Base-by-base conservation (phyloP, 2,888 invertebrate species). In the Orchesella flavescens region DNA sequence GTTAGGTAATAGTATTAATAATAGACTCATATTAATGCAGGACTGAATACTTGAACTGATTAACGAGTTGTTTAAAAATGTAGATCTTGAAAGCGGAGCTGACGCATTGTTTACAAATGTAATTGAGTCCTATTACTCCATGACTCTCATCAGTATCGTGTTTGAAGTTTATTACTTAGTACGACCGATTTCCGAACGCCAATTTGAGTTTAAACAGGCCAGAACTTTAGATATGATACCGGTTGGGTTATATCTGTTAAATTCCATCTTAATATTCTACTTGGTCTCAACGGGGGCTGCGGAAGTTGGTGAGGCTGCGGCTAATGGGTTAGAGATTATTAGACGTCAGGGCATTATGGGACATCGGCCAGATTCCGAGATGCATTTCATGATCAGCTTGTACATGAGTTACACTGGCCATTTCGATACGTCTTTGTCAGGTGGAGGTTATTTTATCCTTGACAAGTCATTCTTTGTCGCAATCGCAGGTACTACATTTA, bases 141-240 rank as follows among this genome's bases (percentile, higher is more conserved):
- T 80, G 24, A 84, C 86, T 19, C 55, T 86, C 21, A 57, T 85
- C 34, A 86, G 81, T 57, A 81, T 86, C 19, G 85, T 86, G 34
- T 86, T 87, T 63, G 87, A 87, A 75, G 74, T 87, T 17, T 87
- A 86, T 59, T 85, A 87, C 59, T 49, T 83, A 0, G 72, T 80
- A 2, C 43, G 84, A 69, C 84, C 85, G 12, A 19, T 80, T 19
- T 43, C 46, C 12, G 74, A 73, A 15, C 19, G 5, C 1, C 76
- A 83, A 66, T 13, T 9, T 1, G 83, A 83, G 46, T 82, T 75
- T 65, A 15, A 7, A 23, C 43, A 65, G 71, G 83, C 76, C 34
- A 55, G 87, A 17, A 72, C 59, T 15, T 72, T 84, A 0, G 87
- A 87, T 24, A 80, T 72, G 53, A 12, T 83, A 0, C 19, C 86